Base-by-base conservation (phyloP, 2,888 invertebrate species). In the Tryphoninae sp. region DNA sequence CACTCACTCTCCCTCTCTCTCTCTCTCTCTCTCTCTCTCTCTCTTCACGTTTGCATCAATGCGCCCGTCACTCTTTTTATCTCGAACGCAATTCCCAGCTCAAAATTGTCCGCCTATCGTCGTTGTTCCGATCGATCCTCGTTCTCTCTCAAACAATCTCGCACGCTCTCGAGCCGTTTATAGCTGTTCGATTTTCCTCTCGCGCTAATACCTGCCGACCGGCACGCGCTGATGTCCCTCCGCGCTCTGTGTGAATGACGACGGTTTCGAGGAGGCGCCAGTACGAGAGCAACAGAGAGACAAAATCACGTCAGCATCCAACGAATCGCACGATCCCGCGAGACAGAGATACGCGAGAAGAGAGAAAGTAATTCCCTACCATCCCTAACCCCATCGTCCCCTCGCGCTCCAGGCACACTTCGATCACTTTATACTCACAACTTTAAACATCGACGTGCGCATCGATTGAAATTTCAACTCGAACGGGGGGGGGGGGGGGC, bases 81-180 rank as follows among this genome's bases (percentile, higher is more conserved):
- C 83, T 80, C 83, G 65, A 49, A 69, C 51, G 78, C 80, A 83
- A 78, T 83, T 83, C 78, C 72, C 76, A 71, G 80, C 78, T 78
- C 73, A 84, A 84, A 83, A 84, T 84, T 80, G 81, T 83, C 78
- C 73, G 72, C 69, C 84, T 71, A 80, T 80, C 77, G 71, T 58
- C 74, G 49, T 62, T 69, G 22, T 74, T 68, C 67, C 74, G 64
- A 81, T 67, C 78, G 58, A 40, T 78, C 26, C 55, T 73, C 68
- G 16, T 51, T 62, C 45, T n/a, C 51, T 13, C 65, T 11, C 19
- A 22, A 67, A 26, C 26, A 61, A 42, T 67, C 53, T 51, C 42
- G n/a, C 51, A 53, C 61, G 51, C 19, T 26, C 64, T 78, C 55
- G 19, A 23, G 11, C 22, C 65, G 45, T 26, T 61, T 42, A 16